Evolutionary conservation across 2,113 vertebrate species (phyloP), one percentile per base, ranked within the genome.

Genomic region (Theristicus caerulescens): DNA sequence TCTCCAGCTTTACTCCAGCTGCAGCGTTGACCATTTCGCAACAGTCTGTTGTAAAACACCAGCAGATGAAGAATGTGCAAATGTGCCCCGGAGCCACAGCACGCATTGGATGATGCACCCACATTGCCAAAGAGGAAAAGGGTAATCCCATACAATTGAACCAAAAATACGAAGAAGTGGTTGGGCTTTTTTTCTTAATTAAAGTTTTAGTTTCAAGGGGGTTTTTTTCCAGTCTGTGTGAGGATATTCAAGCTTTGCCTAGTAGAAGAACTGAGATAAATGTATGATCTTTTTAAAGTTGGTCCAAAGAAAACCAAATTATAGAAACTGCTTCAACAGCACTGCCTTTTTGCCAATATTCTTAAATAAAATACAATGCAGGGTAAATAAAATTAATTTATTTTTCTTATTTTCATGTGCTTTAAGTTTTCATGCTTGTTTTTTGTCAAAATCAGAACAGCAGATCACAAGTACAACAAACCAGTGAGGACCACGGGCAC

Each of bases 1-100:
- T 44, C 31, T 81, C 32, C 70, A 51, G 31, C 19, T 82, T 71
- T 44, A 51, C 11, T 74, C 34, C 72, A 59, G n/a, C 32, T 27
- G 24, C 18, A 42, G 4, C 2, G 0, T 7, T 52, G 66, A 26
- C 49, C 31, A 4, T 7, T 25, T 47, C 1, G 1, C 29, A 26
- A n/a, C 3, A 8, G 5, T 31, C 26, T 52, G 10, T 16, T 32
- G 59, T 19, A 58, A 73, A 94, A 57, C 16, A 70, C 2, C 3
- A 8, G 2, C 22, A 74, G 29, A 36, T 66, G 20, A 44, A 49
- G 34, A 62, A 69, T 0, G 0, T 69, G 11, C 8, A 69, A 65
- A 40, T 59, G 16, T 13, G 15, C 18, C 31, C 40, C 3, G 1
- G 31, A 80, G 38, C 19, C 47, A 38, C 5, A 64, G 32, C 9